Evolutionary conservation across 1,140 invertebrate species (phyloP), one percentile per base, ranked within the genome.

Genomic region (Onthophagus taurus): DNA sequence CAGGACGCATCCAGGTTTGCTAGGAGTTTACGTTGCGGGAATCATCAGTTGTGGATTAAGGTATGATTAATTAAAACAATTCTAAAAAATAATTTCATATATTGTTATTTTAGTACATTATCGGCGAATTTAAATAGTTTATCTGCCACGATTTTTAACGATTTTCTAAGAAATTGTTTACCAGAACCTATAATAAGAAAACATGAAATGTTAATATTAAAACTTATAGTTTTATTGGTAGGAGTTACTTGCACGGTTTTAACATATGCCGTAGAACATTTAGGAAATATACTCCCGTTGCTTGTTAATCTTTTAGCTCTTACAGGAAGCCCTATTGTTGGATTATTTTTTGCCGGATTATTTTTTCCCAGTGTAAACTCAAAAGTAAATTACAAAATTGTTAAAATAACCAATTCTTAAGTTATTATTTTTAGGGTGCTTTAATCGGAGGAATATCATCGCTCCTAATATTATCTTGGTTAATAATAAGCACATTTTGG

Each of bases 321-420:
- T 48, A 80, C 89, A 1, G 83, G 84, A 2, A 88, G 87, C n/a
- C 82, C 89, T 0, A 73, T 87, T 1, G 59, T 90, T 2, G 87
- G 85, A 2, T 63, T 89, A 4, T 91, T 91, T 59, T 80, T 81
- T 1, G 60, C 91, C 18, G 89, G 88, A 36, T 88, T 91, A 74
- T 85, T 87, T 54, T 78, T 87, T 33, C 85, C 87, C 1, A 83
- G 74, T 68, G 81, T 84, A 1, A 89, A 89, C 60, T 72, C 76
- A 19, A 77, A 74, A 56, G 83, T 43, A 33, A 18, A 4, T 5
- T 1, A 12, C 30, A 18, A 43, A 31, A 20, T 11, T 9, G 16
- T n/a, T 33, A 21, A n/a, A 17, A 23, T 31, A n/a, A 44, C 14
- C 6, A 34, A 31, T 19, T 39, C 42, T 7, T 11, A 9, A 37